A percentile compares a stretch with the other conserved stretches of the same genome.
These are phyloP conservation scores for Acrossocheilus wenchowensis DNA, from an alignment of 2,797 vertebrate species.

Conservation along the genomic window DNA sequence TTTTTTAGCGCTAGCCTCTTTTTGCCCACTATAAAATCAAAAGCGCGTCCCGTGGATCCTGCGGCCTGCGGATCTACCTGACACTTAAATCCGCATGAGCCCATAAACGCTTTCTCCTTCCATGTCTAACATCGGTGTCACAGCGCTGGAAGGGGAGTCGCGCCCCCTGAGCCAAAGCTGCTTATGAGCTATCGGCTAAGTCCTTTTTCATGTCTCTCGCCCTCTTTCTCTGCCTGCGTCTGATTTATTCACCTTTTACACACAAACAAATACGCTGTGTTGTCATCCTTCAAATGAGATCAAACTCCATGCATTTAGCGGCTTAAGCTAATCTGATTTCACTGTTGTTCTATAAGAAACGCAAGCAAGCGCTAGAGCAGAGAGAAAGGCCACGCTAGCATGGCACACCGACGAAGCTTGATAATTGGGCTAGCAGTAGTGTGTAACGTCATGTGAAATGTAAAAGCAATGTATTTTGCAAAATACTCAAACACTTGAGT, in stretches of 20 bases:
- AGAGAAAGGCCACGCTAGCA: slow-evolving; percentile 63
- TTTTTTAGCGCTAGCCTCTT: neutral
- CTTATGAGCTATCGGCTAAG: slow-evolving; percentile 66
- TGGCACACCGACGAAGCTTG: slow-evolving; percentile 58
- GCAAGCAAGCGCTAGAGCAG: slow-evolving; percentile 61
- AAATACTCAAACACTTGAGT: too few species aligned
- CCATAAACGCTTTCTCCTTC: slow-evolving; percentile 31
- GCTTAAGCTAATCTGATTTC: slow-evolving; percentile 79
- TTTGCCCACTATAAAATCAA: neutral
- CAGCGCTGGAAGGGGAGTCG: slow-evolving; percentile 37
- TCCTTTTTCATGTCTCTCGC: slow-evolving; percentile 63
- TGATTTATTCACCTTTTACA: slow-evolving; percentile 64
- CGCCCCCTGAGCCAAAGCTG: slow-evolving; percentile 65
- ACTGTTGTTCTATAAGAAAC: slow-evolving; percentile 72
- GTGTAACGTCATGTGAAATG: neutral
- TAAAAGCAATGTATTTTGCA: neutral
- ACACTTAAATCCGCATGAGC: neutral
- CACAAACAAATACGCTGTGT: slow-evolving; percentile 71
- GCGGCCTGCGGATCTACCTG: neutral
- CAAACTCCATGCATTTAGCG: slow-evolving; percentile 74
- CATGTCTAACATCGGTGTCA: slow-evolving; percentile 24
- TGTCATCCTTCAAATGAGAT: slow-evolving; percentile 77
- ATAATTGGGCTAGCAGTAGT: slow-evolving; percentile 63
- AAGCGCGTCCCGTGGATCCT: neutral
- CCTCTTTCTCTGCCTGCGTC: slow-evolving; percentile 24